Base-by-base conservation (phyloP, 1,140 invertebrate species). In the Aphidius ervi region DNA sequence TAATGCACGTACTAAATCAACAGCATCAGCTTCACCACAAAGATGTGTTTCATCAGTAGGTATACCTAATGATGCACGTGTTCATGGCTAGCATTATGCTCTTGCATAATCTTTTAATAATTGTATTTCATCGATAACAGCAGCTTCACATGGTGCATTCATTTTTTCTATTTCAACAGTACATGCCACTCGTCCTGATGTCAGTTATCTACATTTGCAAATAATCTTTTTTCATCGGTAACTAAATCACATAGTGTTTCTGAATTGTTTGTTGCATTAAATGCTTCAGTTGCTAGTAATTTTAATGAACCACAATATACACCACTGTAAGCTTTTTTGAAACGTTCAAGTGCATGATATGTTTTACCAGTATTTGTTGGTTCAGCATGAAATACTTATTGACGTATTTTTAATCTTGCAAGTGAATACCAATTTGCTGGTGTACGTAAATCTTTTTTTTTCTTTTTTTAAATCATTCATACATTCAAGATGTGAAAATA, bases 51-150 rank as follows among this genome's bases (percentile, higher is more conserved):
- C 96, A 63, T 97, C 85, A 1, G 95, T 96, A 69, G 79, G 76
- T 8, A 90, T 73, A 71, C 93, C 94, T 54, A 97, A 81, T 39
- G 97, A 82, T n/a, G 97, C 96, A 77, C 97, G 85, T 0, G 95
- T 98, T 97, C 97, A 99, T 1, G 98, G 97, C 96, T 96, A 99
- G 1, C 97, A n/a, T n/a, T n/a, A n/a, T n/a, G n/a, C 98, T 77
- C 98, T 81, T 61, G 86, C 83, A 23, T 82, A 79, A 80, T 99
- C 98, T 64, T 86, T 86, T 20, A 99, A 85, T 86, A 99, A 92
- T 83, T 99, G 98, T 74, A 99, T 97, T 86, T 99, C 98, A 84
- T 99, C 98, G 68, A 99, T 97, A 46, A 99, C 87, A 54, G 94
- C 97, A 56, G 99, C 92, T 80, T 99, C 95, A 95, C 93, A 97